Base-by-base conservation (phyloP, 2,113 vertebrate species). In the Rhinichthys klamathensis region DNA sequence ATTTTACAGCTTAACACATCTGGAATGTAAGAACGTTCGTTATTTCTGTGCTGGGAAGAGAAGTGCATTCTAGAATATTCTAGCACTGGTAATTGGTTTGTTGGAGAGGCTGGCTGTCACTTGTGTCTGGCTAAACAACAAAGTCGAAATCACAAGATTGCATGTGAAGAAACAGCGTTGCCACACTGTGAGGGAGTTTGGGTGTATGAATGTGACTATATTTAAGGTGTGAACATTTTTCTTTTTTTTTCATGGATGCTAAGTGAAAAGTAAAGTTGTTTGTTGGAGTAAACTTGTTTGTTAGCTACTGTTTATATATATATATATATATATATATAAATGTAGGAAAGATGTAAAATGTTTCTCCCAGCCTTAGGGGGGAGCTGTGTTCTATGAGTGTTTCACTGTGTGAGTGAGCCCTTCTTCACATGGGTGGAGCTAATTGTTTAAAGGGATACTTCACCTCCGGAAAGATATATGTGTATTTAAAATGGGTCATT, bases 81-180 rank as follows among this genome's bases (percentile, higher is more conserved):
- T 23, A 51, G 51, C 70, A 16, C 23, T 67, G 67, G 70, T 88
- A 84, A 86, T 84, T 86, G 87, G 84, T 84, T 69, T 80, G 51
- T 61, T 86, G 63, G 69, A 38, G 51, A 79, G 32, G 12, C 41
- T 65, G 60, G n/a, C 83, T 84, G 83, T 76, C 83, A 84, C 16
- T 35, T 35, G 16, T 70, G 35, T 70, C 73, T 83, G 80, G 82
- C 25, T 30, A 85, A 79, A 77, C 76, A 79, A 80, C 63, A 72
- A 77, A 75, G 60, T 78, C 32, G 16, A 83, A 83, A 70, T 83
- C 46, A 69, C 75, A 84, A 60, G 54, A 84, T n/a, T 27, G 3
- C 12, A 61, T 60, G 5, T 69, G 25, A 60, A 32, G 61, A 80
- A 80, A 80, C n/a, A 44, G 16, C 7, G 2, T 65, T 80, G 21